Conservation (phyloP, 1,140 invertebrate species). For the Psix sp. region DNA sequence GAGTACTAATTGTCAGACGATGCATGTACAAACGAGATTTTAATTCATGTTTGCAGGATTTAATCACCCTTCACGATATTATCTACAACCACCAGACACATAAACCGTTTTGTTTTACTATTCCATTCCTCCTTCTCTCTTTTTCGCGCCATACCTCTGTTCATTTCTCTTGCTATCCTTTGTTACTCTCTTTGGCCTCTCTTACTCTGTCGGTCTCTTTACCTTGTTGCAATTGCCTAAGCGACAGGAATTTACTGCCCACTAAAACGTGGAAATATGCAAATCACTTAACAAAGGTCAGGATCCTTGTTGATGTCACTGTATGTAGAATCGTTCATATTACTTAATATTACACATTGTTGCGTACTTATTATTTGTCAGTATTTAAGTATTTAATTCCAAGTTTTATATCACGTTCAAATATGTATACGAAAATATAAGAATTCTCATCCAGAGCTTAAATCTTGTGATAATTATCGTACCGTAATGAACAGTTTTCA, state of each 20-base stretch:
- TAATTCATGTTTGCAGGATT: slow-evolving; percentile 63
- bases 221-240: slow-evolving; percentile 70
- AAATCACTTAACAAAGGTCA: slow-evolving; percentile 74
- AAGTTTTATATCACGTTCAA: neutral
- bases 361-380: slow-evolving; percentile 35
- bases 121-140: slow-evolving; percentile 53
- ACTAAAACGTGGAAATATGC: slow-evolving; percentile 73
- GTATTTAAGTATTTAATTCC: neutral
- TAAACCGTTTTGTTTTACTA: slow-evolving; percentile 68
- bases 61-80: slow-evolving; percentile 65
- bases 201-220: slow-evolving; percentile 51
- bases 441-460: too few species aligned
- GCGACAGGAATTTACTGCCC: slow-evolving; percentile 71
- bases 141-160: slow-evolving; percentile 40
- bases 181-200: slow-evolving; percentile 61
- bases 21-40: slow-evolving; percentile 60
- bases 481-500: too few species aligned
- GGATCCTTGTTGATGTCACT: slow-evolving; percentile 67
- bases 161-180: slow-evolving; percentile 53
- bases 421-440: too few species aligned
- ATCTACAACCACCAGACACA: slow-evolving; percentile 64
- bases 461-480: too few species aligned
- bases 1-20: slow-evolving; percentile 48
- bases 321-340: slow-evolving; percentile 46
- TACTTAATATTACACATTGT: slow-evolving; percentile 38